These are phyloP conservation scores for Uropetala carovei DNA, from an alignment of 2,888 invertebrate genomes.

Conservation along the genomic window DNA sequence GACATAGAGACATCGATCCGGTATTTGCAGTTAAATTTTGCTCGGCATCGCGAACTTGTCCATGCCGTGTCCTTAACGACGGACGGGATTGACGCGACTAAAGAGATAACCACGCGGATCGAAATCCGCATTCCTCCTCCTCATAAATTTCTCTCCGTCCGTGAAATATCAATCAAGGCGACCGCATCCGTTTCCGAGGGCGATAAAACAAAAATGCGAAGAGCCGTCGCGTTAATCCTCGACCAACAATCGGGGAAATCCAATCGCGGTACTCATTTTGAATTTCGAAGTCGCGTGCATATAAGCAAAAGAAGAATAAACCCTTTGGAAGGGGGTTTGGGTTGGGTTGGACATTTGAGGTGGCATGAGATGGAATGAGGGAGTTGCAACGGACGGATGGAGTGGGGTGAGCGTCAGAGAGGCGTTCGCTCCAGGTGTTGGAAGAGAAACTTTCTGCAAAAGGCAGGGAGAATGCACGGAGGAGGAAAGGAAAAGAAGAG, in stretches of 20 bases:
- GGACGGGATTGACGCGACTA: too few species aligned
- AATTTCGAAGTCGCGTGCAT: neutral
- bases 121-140: neutral
- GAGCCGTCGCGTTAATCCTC: neutral
- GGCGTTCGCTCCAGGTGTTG: conserved; percentile 38
- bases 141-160: neutral
- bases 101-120: too few species aligned
- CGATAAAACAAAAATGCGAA: neutral
- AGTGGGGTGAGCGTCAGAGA: neutral
- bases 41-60: too few species aligned
- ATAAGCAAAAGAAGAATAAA: neutral
- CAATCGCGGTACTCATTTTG: neutral
- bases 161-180: neutral
- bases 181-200: neutral
- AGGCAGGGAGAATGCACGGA: conserved; percentile 9
- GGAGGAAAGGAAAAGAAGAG: neutral
- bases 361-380: neutral
- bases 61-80: too few species aligned
- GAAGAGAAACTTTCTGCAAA: conserved; percentile 48
- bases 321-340: neutral
- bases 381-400: neutral
- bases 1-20: too few species aligned
- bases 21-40: too few species aligned
- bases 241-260: neutral
- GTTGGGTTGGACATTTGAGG: conserved; percentile 51